These are phyloP conservation scores for Cyprinodon variegatus DNA, from an alignment of 2,113 vertebrate genomes.

Conservation along the genomic window DNA sequence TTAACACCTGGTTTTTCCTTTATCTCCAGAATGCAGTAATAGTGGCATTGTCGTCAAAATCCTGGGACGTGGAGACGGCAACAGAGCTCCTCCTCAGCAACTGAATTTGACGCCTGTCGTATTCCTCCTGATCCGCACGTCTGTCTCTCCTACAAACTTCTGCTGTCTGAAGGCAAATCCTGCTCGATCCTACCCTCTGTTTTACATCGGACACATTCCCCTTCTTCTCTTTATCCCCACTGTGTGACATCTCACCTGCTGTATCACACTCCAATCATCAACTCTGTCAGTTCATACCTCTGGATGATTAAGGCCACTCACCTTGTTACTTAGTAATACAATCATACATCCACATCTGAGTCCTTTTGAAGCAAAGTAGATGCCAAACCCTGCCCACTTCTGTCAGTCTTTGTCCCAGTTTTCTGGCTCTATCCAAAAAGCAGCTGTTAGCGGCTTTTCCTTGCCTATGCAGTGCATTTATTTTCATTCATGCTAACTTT, in stretches of 20 bases:
- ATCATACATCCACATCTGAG: constrained; percentile 45
- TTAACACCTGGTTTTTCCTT: constrained; percentile 2
- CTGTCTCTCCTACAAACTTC: constrained; percentile 29
- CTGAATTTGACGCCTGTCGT: constrained; percentile 82
- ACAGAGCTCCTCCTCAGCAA: constrained; percentile 99
- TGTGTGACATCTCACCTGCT: constrained; percentile 46
- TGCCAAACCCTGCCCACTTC: constrained; percentile 21
- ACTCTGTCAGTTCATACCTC: constrained; percentile 50
- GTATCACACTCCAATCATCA: constrained; percentile 59
- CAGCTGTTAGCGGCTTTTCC: constrained; percentile 50
- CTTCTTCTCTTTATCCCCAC: neutral
- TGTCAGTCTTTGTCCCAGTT: constrained; percentile 18
- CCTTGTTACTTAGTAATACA: constrained; percentile 62
- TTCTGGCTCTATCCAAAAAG: constrained; percentile 50
- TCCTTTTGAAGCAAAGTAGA: constrained; percentile 51
- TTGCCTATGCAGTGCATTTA: constrained; percentile 76
- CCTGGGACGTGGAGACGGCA: constrained; percentile 98
- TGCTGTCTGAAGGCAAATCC: constrained; percentile 47
- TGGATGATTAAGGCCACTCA: constrained; percentile 52
- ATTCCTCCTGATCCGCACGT: constrained; percentile 33
- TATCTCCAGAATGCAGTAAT: constrained; percentile 94
- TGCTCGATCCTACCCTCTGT: constrained; percentile 15
- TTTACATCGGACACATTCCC: constrained; percentile 26
- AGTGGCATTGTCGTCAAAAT: constrained; percentile 99
- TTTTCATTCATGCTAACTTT: constrained; percentile 46